Conservation (phyloP, 2,888 invertebrate genomes). For the Glyphotaelius pellucidus region DNA sequence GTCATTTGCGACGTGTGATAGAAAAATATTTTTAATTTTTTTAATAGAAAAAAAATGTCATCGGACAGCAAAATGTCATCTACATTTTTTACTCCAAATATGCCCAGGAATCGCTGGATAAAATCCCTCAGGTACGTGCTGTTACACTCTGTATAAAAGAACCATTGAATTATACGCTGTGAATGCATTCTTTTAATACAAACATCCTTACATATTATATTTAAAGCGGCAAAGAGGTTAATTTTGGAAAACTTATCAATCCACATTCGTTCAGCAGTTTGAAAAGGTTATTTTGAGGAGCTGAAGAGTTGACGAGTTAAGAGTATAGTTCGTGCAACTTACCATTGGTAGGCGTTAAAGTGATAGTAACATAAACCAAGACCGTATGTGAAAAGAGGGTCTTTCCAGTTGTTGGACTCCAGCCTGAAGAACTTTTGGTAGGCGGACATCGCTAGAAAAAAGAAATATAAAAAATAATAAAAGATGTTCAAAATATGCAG, state of each 20-base stretch:
- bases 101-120: too few species aligned
- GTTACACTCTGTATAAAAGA: too few species aligned
- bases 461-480: not conserved
- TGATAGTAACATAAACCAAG: conserved; percentile 97
- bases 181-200: not conserved
- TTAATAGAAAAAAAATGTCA: too few species aligned
- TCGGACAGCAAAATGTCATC: too few species aligned
- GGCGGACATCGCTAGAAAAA: conserved; percentile 90
- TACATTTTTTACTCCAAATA: too few species aligned
- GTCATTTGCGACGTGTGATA: too few species aligned
- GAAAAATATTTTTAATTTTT: too few species aligned
- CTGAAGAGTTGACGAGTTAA: not conserved
- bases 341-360: conserved; percentile 97
- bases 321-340: conserved; percentile 74
- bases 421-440: conserved; percentile 94
- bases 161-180: not conserved
- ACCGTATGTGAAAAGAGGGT: conserved; percentile 95
- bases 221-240: not conserved
- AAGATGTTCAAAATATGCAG: not conserved
- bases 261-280: not conserved
- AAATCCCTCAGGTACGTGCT: too few species aligned
- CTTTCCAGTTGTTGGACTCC: conserved; percentile 90
- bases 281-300: conserved; percentile 44
- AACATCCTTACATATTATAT: too few species aligned
- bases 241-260: not conserved